A percentile compares a stretch with the other conserved stretches of the same genome.
Conservation (phyloP, 2,797 vertebrate species). For the Neosilurus mollespiculum region DNA sequence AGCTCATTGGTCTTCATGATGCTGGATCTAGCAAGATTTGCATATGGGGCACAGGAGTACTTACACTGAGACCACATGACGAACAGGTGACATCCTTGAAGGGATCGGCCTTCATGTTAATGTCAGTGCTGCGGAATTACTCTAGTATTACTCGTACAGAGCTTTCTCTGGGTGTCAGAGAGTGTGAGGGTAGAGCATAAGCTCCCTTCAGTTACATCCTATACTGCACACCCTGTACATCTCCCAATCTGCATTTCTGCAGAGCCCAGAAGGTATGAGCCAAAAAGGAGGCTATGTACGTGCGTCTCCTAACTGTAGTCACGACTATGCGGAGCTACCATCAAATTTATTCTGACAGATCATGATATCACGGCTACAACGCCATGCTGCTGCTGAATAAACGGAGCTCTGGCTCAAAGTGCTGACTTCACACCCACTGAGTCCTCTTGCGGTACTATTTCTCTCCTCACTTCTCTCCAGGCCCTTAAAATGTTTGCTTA, state of each 20-base stretch:
- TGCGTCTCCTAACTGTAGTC: not conserved
- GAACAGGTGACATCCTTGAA: no score
- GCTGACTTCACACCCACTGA: constrained; percentile 10
- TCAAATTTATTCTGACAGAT: constrained; percentile 1
- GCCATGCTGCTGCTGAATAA: constrained; percentile 10
- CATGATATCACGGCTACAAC: constrained; percentile 20
- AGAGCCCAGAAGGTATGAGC: not conserved
- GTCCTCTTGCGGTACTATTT: constrained; percentile 2
- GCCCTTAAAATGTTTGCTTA: constrained; percentile 31
- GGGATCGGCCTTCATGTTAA: not conserved
- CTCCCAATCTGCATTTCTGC: not conserved
- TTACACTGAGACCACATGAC: not conserved
- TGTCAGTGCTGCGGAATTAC: not conserved
- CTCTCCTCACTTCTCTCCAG: constrained; percentile 18
- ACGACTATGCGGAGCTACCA: not conserved
- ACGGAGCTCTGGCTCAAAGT: not conserved
- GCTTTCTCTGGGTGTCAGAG: not conserved
- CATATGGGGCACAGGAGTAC: no score
- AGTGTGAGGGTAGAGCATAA: not conserved
- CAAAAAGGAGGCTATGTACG: not conserved
- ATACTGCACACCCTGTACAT: not conserved
- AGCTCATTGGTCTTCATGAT: not conserved
- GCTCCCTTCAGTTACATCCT: not conserved
- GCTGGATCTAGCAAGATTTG: not conserved
- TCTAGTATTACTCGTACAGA: not conserved